These are phyloP conservation scores for Arizona elegans DNA, from an alignment of 2,113 vertebrate genomes.

Conservation along the genomic window DNA sequence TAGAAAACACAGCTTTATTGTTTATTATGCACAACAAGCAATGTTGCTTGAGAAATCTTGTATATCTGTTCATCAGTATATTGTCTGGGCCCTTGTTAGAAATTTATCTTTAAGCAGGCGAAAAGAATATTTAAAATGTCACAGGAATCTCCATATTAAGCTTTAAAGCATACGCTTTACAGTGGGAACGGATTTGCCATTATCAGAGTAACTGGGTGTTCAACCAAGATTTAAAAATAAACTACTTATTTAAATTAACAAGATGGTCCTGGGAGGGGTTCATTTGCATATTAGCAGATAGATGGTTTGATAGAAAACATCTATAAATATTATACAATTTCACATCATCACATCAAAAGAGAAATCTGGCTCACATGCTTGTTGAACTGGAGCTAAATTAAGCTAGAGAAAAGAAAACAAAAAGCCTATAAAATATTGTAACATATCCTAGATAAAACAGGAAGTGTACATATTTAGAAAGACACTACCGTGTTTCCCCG, in stretches of 20 bases:
- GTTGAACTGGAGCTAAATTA: not conserved
- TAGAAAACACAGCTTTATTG: not conserved
- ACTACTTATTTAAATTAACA: slow-evolving; percentile 6
- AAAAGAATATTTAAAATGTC: not conserved
- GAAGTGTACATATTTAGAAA: not conserved
- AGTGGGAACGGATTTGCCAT: not conserved
- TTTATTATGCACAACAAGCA: not conserved
- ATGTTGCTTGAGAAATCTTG: not conserved
- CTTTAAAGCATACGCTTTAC: not conserved
- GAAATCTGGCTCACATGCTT: not conserved
- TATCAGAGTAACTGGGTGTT: not conserved
- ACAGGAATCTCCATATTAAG: not conserved
- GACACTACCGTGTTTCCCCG: no score
- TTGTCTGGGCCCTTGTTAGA: not conserved
- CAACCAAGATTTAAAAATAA: slow-evolving; percentile 19
- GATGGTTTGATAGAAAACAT: not conserved
- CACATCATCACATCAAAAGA: not conserved
- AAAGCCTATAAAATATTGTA: not conserved
- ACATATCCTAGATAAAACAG: not conserved
- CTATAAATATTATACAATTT: not conserved
- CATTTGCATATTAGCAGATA: not conserved
- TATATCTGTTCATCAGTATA: not conserved
- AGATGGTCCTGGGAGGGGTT: not conserved
- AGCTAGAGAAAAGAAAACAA: not conserved
- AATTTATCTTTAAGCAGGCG: not conserved